Base-by-base conservation (phyloP, 2,113 vertebrate species). In the Forbesichthys papilliferus region DNA sequence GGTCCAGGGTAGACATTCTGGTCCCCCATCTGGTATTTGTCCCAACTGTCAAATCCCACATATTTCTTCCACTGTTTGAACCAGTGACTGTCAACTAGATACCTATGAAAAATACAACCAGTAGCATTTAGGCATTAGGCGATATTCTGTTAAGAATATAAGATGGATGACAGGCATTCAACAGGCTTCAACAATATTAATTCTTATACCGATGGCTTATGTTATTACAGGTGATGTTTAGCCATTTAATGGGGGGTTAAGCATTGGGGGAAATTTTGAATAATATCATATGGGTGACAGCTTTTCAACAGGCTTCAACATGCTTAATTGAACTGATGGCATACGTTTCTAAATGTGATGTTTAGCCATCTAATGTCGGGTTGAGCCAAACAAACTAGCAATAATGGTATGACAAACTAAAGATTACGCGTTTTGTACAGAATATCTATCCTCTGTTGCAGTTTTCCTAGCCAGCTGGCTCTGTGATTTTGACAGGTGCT, bases 21-120 rank as follows among this genome's bases (percentile, higher is more conserved):
- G 90, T 98, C 96, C 72, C 96, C 97, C 96, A 97, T 98, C 89
- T 99, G 97, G 81, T 98, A 98, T 88, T 98, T 98, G 91, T 99
- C 98, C 97, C 98, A 99, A 80, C 95, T 98, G 91, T 99, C 98
- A 94, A 94, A 99, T 59, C 98, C 98, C 92, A 99, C 98, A 94
- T 98, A 98, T 90, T 99, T 99, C 86, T 98, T 99, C 98, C 98
- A 99, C 92, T 98, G 96, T 92, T 99, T 99, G 90, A 99, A 99
- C 98, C 98, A 99, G 84, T 93, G 96, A 91, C 96, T 98, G 92
- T 99, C 98, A 69, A 98, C 96, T 61, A 99, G 91, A 86, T 96
- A 99, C 98, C 98, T 99, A 87, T 20, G 87, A 27, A 73, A 51
- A 55, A 61, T 33, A 3, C 2, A 64, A n/a, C n/a, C 1, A 51